Conservation (phyloP, 2,797 vertebrate genomes). For the Falco berigora region DNA sequence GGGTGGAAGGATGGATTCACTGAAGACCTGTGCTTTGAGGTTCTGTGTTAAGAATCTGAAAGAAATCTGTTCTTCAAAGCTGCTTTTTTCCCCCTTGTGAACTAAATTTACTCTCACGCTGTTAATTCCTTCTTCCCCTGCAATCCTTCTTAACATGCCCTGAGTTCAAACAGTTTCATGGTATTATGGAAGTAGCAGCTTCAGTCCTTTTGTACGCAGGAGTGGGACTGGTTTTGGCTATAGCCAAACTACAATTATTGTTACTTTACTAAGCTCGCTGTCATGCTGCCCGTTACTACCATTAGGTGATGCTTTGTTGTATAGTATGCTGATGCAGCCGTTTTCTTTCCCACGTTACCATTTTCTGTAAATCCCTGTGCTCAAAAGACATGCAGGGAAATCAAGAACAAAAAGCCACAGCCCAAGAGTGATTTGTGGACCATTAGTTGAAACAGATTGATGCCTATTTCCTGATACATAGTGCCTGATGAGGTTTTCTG, state of each 20-base stretch:
- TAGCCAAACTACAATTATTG: not conserved
- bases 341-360: not conserved
- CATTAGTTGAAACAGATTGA: not conserved
- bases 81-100: conserved; percentile 13
- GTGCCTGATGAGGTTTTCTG: not conserved
- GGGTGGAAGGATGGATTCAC: conserved; percentile 40
- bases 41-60: conserved; percentile 39
- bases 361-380: not conserved
- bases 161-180: not conserved
- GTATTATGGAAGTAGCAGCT: not conserved
- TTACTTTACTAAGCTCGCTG: not conserved
- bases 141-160: conserved; percentile 19
- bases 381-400: not conserved
- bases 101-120: conserved; percentile 40
- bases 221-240: not conserved
- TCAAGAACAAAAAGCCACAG: not conserved
- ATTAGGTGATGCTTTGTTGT: not conserved
- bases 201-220: not conserved
- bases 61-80: conserved; percentile 54
- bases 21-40: conserved; percentile 57
- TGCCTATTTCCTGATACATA: not conserved
- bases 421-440: not conserved
- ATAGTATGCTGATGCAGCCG: not conserved
- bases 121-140: conserved; percentile 27
- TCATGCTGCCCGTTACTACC: not conserved